Evolutionary conservation across 2,797 vertebrate species (phyloP), one percentile per base, ranked within the genome.

Genomic region (Paramormyrops hopkinsi): DNA sequence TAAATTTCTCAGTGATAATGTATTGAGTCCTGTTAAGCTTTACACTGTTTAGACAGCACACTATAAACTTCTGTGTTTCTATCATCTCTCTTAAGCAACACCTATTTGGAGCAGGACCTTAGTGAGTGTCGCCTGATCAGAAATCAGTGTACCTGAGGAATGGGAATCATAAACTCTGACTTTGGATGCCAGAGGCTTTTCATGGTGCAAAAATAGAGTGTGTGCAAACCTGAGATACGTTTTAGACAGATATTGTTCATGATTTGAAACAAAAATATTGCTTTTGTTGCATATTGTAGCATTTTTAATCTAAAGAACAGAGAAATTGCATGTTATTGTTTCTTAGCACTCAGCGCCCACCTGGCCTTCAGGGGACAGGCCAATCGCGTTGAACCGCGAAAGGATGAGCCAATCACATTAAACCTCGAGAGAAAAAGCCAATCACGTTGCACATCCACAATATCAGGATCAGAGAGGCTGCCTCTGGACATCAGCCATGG

Each of bases 1-100:
- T 73, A 29, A 69, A 29, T 48, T 50, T 50, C 59, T 88, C 87
- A 73, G 14, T 73, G 82, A 84, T 84, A 48, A 84, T 84, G 82
- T 88, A 65, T 25, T 88, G 54, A 88, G 51, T 65, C 54, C 29
- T 44, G 54, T 22, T 88, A 65, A 88, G 86, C 5, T 86, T 88
- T 48, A 25, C 56, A 65, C 19, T 46, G 54, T 88, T 65, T 65
- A 48, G 29, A 22, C 56, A 46, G 86, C 56, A 22, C 56, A 46
- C 37, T 65, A 44, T 62, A 62, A 22, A 44, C 56, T 46, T 41
- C 37, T 48, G 8, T 25, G 17, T 46, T 14, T 65, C 54, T 65
- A 25, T 25, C 82, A 51, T 84, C 46, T 44, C 41, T 37, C 54
- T 88, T 9, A 88, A 44, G 19, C 19, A 53, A 65, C 17, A 8